Percentiles rank a stretch among this genome's conserved stretches.
These are phyloP conservation scores for Carabus problematicus DNA, from an alignment of 2,888 invertebrate genomes.

Conservation along the genomic window DNA sequence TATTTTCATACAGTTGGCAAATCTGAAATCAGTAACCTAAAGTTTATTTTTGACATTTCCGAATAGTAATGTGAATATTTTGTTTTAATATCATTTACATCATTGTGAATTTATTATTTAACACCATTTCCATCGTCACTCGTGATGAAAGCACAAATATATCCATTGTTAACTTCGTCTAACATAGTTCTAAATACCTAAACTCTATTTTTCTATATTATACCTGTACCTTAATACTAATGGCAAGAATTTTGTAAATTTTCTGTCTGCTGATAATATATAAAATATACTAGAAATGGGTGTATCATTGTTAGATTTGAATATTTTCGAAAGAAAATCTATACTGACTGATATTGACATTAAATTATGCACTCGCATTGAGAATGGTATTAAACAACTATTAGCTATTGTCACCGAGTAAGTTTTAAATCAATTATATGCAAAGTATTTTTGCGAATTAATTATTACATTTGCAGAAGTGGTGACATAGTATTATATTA, in stretches of 20 bases:
- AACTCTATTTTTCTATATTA: slow-evolving; percentile 26
- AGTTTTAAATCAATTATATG: slow-evolving; percentile 35
- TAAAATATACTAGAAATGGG: slow-evolving; percentile 33
- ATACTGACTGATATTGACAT: slow-evolving; percentile 57
- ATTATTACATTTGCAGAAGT: slow-evolving; percentile 49
- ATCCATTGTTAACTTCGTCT: slow-evolving; percentile 12
- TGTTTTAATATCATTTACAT: neutral
- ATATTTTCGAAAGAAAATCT: slow-evolving; percentile 57
- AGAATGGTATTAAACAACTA: slow-evolving; percentile 59
- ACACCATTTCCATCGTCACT: neutral
- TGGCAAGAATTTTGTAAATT: slow-evolving; percentile 21
- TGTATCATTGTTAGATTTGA: slow-evolving; percentile 43
- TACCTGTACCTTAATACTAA: slow-evolving; percentile 15
- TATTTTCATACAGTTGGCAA: slow-evolving; percentile 10
- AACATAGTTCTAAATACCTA: slow-evolving; percentile 21
- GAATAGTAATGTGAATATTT: slow-evolving; percentile 18
- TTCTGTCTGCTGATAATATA: neutral
- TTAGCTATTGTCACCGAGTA: slow-evolving; percentile 56
- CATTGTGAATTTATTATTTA: slow-evolving; percentile 5
- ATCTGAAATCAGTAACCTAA: slow-evolving; percentile 19
- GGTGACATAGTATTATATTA: slow-evolving; percentile 58
- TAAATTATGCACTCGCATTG: slow-evolving; percentile 55
- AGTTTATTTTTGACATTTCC: slow-evolving; percentile 30
- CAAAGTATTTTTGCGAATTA: neutral
- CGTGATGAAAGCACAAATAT: slow-evolving; percentile 19